Percentiles rank a stretch among this genome's conserved stretches.
Conservation (phyloP, 2,888 invertebrate species). For the Hedychridium roseum region DNA sequence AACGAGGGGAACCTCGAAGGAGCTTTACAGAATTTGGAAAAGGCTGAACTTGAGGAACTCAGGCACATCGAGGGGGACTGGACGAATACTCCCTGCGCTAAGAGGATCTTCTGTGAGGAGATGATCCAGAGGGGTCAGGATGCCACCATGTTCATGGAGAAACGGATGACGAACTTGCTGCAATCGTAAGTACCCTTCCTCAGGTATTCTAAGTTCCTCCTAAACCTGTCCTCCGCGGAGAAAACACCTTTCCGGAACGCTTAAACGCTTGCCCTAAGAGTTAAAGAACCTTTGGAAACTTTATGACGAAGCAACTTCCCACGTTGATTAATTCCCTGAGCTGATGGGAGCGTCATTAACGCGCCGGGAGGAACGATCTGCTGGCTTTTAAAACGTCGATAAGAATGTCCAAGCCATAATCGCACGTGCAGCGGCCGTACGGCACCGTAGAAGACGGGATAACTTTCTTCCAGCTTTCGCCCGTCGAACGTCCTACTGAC, state of each 20-base stretch:
- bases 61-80: conserved; percentile 67
- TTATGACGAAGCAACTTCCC: too few relatives aligned
- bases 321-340: too few relatives aligned
- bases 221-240: too few relatives aligned
- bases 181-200: conserved; percentile 71
- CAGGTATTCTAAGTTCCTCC: too few relatives aligned
- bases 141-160: conserved; percentile 79
- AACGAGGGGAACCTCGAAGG: conserved; percentile 49
- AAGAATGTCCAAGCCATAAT: too few relatives aligned
- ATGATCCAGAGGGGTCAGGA: conserved; percentile 76
- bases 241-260: too few relatives aligned
- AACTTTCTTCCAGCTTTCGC: conserved; percentile 60
- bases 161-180: conserved; percentile 78
- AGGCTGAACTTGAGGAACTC: conserved; percentile 52
- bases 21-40: conserved; percentile 54
- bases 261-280: too few relatives aligned
- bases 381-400: too few relatives aligned
- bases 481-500: conserved; percentile 57
- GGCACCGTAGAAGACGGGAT: conserved; percentile 33
- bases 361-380: too few relatives aligned
- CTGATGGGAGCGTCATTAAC: too few relatives aligned
- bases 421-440: conserved; percentile 14
- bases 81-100: conserved; percentile 81
- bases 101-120: conserved; percentile 79
- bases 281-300: too few relatives aligned